Percentiles rank a stretch among this genome's conserved stretches.
These are phyloP conservation scores for Coecobrya sp. DNA, from an alignment of 2,888 invertebrate species.

Conservation along the genomic window DNA sequence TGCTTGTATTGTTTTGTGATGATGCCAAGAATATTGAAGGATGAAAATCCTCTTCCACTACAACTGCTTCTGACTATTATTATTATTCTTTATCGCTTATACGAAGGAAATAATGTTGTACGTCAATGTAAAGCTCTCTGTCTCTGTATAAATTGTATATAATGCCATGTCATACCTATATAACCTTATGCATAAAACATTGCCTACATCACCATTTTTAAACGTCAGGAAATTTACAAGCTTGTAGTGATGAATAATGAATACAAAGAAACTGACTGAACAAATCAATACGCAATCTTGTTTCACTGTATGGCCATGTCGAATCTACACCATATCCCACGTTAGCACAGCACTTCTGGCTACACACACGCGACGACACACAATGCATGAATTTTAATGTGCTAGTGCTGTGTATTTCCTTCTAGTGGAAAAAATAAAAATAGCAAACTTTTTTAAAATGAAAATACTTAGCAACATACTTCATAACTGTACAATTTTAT, in stretches of 20 bases:
- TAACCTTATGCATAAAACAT: not conserved
- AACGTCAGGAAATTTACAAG: not conserved
- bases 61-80: no score
- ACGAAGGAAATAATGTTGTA: no score
- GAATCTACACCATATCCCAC: not conserved
- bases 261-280: conserved; percentile 1
- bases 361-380: conserved; percentile 23
- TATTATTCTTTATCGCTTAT: no score
- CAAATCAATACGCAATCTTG: conserved; percentile 1
- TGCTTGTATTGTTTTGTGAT: not conserved
- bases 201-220: not conserved
- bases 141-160: no score
- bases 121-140: no score
- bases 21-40: not conserved
- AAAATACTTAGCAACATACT: no score
- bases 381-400: conserved; percentile 49
- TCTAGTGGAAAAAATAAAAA: not conserved
- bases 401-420: not conserved
- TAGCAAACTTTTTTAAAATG: not conserved
- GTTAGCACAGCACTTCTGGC: no score
- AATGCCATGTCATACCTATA: no score
- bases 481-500: not conserved
- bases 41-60: conserved; percentile 5
- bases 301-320: not conserved
- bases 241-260: not conserved